Evolutionary conservation across 2,797 vertebrate species (phyloP).

Genomic region (Paedocypris micromegethes): DNA sequence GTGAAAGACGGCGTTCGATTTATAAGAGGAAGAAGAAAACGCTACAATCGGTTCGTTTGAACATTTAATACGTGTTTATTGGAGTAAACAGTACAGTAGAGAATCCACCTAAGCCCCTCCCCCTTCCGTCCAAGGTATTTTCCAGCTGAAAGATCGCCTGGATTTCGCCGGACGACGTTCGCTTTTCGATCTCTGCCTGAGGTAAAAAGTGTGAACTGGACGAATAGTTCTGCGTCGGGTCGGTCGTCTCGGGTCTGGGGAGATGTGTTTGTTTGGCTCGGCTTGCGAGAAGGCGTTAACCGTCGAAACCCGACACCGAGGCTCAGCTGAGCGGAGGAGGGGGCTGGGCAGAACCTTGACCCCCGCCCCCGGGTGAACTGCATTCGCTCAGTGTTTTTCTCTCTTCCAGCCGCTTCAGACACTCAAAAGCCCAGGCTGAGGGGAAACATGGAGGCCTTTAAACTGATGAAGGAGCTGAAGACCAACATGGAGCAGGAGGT

Average conservation of each 20-base stretch:
- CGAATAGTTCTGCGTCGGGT: background rate
- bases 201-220: background rate
- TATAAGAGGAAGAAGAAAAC: no score
- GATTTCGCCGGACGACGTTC: background rate
- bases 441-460: constrained; percentile 72
- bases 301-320: constrained; percentile 61
- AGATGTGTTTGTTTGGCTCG: constrained; percentile 39
- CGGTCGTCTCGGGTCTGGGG: background rate
- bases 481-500: constrained; percentile 81
- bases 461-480: constrained; percentile 84
- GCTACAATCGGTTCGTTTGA: no score
- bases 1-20: no score
- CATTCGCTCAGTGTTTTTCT: constrained; percentile 12
- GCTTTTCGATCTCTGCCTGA: background rate
- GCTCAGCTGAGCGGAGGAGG: constrained; percentile 58
- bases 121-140: constrained; percentile 25
- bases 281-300: constrained; percentile 53
- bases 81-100: constrained; percentile 14
- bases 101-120: constrained; percentile 25
- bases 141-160: constrained; percentile 14
- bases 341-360: constrained; percentile 46
- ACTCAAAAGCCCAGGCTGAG: constrained; percentile 42
- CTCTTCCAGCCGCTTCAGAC: constrained; percentile 23
- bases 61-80: background rate
- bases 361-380: constrained; percentile 6